Evolutionary conservation across 37 sponge, comb jelly and placozoan genomes (phyloP).

Genomic region (Crambe crambe): DNA sequence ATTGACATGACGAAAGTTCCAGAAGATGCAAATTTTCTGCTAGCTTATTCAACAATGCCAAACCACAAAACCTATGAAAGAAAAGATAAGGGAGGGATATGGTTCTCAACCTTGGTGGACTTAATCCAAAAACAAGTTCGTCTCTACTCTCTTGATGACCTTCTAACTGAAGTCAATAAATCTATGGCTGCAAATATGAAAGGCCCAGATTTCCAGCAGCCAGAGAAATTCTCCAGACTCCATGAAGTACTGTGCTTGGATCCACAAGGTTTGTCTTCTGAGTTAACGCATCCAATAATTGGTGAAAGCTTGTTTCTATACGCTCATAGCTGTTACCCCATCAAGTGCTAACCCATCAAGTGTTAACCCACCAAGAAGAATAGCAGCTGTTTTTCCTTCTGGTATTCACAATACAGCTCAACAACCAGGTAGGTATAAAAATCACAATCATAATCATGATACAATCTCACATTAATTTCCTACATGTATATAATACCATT

Average conservation of each 20-base stretch:
- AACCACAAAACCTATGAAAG: constrained; percentile 31
- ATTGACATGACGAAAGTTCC: constrained; percentile 12
- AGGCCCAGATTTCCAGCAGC: constrained; percentile 15
- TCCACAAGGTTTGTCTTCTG: too few relatives aligned
- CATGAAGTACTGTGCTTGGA: constrained; percentile 12
- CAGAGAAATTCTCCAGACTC: constrained; percentile 14
- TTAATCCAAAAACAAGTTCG: background rate
- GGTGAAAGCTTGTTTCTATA: too few relatives aligned
- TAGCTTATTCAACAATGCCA: constrained; percentile 45
- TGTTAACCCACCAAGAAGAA: too few relatives aligned
- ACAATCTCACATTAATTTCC: too few relatives aligned
- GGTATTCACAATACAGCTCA: too few relatives aligned
- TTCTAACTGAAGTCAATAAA: constrained; percentile 23
- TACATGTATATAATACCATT: too few relatives aligned
- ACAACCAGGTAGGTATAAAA: too few relatives aligned
- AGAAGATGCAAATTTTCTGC: constrained; percentile 33
- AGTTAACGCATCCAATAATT: too few relatives aligned
- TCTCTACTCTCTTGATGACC: background rate
- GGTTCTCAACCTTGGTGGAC: constrained; percentile 16
- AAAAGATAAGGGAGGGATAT: constrained; percentile 12
- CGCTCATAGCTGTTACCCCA: too few relatives aligned
- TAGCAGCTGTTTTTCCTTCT: too few relatives aligned
- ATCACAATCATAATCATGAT: background rate
- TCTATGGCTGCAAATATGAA: background rate
- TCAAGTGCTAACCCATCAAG: too few relatives aligned